phyloP scores from a whole-genome alignment of 2,113 vertebrate species.

The Scatophagus argus region DNA sequence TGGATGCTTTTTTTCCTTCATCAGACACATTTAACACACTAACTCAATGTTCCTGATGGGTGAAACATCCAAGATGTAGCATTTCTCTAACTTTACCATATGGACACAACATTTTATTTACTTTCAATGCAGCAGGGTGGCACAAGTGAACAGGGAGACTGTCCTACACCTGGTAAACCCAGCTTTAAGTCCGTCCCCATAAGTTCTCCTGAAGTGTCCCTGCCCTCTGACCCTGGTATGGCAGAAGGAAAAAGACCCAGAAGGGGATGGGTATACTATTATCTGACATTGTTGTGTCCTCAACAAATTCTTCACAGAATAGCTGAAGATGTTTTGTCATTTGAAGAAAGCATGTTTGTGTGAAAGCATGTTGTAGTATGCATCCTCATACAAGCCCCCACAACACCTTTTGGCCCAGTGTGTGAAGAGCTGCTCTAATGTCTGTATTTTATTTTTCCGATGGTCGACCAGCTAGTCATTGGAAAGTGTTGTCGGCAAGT shows the following conservation, averaged over 20 bases:
- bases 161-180: not conserved
- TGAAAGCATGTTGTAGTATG: conserved; percentile 58
- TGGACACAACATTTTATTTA: not conserved
- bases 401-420: conserved; percentile 20
- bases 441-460: conserved; percentile 24
- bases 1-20: conserved; percentile 1
- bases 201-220: not conserved
- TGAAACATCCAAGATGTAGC: conserved; percentile 6
- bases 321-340: conserved; percentile 7
- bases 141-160: not conserved
- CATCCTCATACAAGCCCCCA: conserved; percentile 12
- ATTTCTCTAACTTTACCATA: conserved; percentile 20
- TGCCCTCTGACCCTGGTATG: conserved; percentile 13
- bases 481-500: conserved; percentile 40
- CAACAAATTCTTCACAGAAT: not conserved
- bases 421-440: conserved; percentile 22
- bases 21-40: conserved; percentile 7
- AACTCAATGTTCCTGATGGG: conserved; percentile 24
- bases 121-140: conserved; percentile 13
- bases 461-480: conserved; percentile 2
- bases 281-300: conserved; percentile 5
- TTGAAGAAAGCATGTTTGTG: conserved; percentile 62
- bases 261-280: not conserved
- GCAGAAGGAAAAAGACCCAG: not conserved
- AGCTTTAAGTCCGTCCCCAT: not conserved